Evolutionary conservation across 2,797 vertebrate species (phyloP).

Genomic region (Cuculus canorus): DNA sequence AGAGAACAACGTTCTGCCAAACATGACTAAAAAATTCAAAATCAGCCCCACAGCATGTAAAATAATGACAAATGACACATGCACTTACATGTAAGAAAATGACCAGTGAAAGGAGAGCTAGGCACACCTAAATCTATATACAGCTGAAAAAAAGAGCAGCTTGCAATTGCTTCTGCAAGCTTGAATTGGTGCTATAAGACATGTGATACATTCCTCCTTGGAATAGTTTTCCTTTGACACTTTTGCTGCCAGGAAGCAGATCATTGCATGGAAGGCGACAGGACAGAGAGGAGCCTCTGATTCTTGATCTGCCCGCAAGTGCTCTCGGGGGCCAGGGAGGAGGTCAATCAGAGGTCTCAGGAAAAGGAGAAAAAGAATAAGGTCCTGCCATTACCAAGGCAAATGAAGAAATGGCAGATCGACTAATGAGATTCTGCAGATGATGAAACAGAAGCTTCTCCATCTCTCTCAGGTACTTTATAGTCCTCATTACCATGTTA

Average conservation of each 20-base stretch:
- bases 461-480: not conserved
- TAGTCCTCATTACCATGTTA: not conserved
- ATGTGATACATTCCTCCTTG: not conserved
- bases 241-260: not conserved
- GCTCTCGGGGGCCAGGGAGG: not conserved
- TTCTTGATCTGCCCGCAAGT: not conserved
- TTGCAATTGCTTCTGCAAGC: not conserved
- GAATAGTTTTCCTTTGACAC: not conserved
- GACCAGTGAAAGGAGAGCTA: not conserved
- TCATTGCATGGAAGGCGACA: not conserved
- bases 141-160: not conserved
- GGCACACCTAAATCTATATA: not conserved
- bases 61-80: conserved; percentile 23
- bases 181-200: not conserved
- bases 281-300: not conserved
- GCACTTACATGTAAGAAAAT: not conserved
- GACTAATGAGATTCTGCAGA: conserved; percentile 1
- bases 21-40: not conserved
- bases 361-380: not conserved
- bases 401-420: not conserved
- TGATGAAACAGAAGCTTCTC: conserved; percentile 13
- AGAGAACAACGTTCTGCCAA: conserved; percentile 16
- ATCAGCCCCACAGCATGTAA: not conserved
- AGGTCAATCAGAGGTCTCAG: not conserved
- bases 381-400: not conserved